Evolutionary conservation across 2,888 invertebrate species (phyloP).

Genomic region (Chrysomela aeneicollis): DNA sequence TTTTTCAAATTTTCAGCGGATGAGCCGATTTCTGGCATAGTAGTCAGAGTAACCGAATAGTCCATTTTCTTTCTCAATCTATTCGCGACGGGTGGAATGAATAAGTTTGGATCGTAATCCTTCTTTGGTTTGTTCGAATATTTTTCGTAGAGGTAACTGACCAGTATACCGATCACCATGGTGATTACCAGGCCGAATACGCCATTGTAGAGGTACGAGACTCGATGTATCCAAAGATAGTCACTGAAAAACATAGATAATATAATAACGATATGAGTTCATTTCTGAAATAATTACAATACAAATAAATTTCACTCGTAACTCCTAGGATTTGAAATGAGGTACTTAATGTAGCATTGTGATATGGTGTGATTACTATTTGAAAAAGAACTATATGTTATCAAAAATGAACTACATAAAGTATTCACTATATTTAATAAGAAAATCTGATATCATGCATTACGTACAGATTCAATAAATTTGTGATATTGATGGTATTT

Average conservation of each 20-base stretch:
- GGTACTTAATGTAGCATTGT: too few relatives aligned
- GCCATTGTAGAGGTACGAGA: constrained; percentile 80
- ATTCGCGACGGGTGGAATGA: constrained; percentile 65
- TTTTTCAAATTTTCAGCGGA: constrained; percentile 33
- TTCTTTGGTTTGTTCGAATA: constrained; percentile 43
- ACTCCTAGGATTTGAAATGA: too few relatives aligned
- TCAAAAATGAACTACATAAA: too few relatives aligned
- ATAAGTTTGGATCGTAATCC: constrained; percentile 65
- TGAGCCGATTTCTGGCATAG: constrained; percentile 18
- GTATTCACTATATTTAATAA: too few relatives aligned
- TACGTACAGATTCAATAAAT: too few relatives aligned
- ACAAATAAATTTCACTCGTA: too few relatives aligned
- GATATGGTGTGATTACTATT: too few relatives aligned
- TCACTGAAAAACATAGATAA: constrained; percentile 46
- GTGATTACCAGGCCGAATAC: constrained; percentile 65
- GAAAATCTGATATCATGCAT: too few relatives aligned
- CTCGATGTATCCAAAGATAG: constrained; percentile 73
- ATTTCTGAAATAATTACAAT: too few relatives aligned
- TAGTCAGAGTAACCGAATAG: constrained; percentile 23
- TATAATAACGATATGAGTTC: background rate
- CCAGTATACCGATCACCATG: constrained; percentile 63
- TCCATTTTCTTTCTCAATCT: constrained; percentile 41
- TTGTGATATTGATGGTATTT: too few relatives aligned
- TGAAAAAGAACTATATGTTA: too few relatives aligned
- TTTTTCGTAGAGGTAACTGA: constrained; percentile 61